Evolutionary conservation across 37 sponge, comb jelly and placozoan species (phyloP).

Genomic region (Theonella swinhoei): DNA sequence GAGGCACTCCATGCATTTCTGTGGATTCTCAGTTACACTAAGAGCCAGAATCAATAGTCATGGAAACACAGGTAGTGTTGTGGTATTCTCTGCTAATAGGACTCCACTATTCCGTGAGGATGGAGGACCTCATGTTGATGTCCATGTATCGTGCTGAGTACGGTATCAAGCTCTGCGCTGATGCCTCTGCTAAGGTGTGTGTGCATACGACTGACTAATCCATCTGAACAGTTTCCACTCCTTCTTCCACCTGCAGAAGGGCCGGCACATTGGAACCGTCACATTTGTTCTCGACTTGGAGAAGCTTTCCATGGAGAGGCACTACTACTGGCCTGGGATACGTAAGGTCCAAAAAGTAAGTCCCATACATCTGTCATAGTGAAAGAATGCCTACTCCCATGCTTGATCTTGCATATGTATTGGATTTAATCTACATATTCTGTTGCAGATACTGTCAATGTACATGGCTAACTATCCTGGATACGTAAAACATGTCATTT

Average conservation of each 20-base stretch:
- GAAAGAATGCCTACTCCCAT: no score
- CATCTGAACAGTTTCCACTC: no score
- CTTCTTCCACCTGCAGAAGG: no score
- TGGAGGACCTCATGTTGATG: neutral
- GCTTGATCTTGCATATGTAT: neutral
- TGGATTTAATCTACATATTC: neutral
- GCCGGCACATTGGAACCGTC: no score
- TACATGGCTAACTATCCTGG: slow-evolving; percentile 57
- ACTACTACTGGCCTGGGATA: slow-evolving; percentile 81
- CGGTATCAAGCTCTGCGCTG: neutral
- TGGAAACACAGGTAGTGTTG: no score
- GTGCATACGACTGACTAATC: no score
- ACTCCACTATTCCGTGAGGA: neutral
- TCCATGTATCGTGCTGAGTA: neutral
- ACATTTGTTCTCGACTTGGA: slow-evolving; percentile 63
- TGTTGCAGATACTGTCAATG: slow-evolving; percentile 11
- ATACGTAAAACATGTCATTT: slow-evolving; percentile 12
- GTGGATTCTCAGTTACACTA: no score
- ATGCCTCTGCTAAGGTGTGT: neutral
- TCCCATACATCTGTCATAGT: neutral
- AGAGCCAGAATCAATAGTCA: no score
- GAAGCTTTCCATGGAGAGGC: slow-evolving; percentile 60
- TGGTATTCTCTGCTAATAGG: no score
- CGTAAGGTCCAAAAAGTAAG: neutral
- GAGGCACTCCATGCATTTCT: no score